Conservation (phyloP, 2,797 vertebrate genomes). For the Sebastes iracundus region DNA sequence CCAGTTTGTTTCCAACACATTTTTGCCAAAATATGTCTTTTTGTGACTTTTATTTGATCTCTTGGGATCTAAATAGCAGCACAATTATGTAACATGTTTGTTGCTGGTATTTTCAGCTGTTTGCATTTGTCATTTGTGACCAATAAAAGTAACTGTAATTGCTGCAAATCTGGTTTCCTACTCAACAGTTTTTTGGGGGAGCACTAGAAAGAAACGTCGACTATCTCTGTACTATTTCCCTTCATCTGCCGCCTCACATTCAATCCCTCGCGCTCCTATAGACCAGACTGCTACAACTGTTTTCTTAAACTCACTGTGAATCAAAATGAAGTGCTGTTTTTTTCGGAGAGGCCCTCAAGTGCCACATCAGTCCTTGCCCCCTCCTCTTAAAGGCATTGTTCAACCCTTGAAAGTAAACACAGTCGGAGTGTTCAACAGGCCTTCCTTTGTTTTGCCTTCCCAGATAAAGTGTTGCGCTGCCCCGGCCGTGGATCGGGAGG, state of each 20-base stretch:
- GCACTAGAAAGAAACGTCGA: not conserved
- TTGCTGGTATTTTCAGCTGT: not conserved
- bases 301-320: constrained; percentile 67
- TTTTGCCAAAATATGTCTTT: not conserved
- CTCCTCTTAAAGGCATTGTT: constrained; percentile 73
- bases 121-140: not conserved
- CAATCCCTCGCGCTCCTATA: constrained; percentile 16
- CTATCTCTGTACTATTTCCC: not conserved
- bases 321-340: constrained; percentile 60
- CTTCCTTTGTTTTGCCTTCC: constrained; percentile 70
- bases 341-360: constrained; percentile 40
- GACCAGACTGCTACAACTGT: constrained; percentile 34
- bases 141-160: not conserved
- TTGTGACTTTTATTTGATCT: not conserved
- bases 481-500: constrained; percentile 30
- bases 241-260: constrained; percentile 21
- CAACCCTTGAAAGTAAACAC: constrained; percentile 70
- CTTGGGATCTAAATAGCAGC: not conserved
- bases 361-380: constrained; percentile 70
- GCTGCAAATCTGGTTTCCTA: not conserved
- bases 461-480: constrained; percentile 67
- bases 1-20: not conserved
- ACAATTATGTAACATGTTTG: not conserved
- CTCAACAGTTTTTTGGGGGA: not conserved
- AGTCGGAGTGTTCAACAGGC: constrained; percentile 53